Percentiles rank a stretch among this genome's conserved stretches.
Conservation (phyloP, 2,113 vertebrate species). For the Entelurus aequoreus region DNA sequence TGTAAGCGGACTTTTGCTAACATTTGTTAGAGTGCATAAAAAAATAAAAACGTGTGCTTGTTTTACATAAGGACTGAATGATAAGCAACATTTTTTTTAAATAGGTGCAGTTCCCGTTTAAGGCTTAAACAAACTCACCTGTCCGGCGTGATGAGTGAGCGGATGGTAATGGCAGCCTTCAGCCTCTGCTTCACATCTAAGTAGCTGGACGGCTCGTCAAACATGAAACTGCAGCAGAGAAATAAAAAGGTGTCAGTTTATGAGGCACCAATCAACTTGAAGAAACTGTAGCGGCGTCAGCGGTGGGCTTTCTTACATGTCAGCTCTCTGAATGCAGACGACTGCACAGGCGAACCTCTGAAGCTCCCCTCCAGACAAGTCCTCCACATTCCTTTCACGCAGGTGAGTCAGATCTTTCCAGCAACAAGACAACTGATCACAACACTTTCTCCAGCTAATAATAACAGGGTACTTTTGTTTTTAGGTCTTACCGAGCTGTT, state of each 20-base stretch:
- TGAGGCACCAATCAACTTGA: not conserved
- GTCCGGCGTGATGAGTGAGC: constrained; percentile 95
- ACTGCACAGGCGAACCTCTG: constrained; percentile 98
- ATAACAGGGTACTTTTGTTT: not conserved
- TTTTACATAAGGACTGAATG: too few relatives aligned
- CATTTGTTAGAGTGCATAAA: too few relatives aligned
- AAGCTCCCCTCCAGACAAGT: constrained; percentile 96
- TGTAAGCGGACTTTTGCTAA: too few relatives aligned
- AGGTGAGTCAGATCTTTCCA: constrained; percentile 88
- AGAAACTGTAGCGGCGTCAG: too few relatives aligned
- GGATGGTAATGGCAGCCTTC: constrained; percentile 97
- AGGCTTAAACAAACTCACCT: constrained; percentile 65
- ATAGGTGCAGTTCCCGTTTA: too few relatives aligned
- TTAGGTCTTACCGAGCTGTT: constrained; percentile 80
- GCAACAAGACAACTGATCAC: constrained; percentile 10
- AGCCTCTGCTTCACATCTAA: constrained; percentile 96
- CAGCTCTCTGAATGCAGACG: constrained; percentile 98
- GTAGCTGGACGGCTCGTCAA: constrained; percentile 98
- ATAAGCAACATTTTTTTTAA: too few relatives aligned
- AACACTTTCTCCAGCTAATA: not conserved
- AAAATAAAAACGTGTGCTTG: too few relatives aligned
- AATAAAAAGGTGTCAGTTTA: not conserved
- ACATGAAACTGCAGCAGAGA: constrained; percentile 84
- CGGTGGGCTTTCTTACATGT: constrained; percentile 78
- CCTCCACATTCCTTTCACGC: constrained; percentile 93